Evolutionary conservation across 2,888 invertebrate genomes (phyloP).

Genomic region (Idaea straminata): DNA sequence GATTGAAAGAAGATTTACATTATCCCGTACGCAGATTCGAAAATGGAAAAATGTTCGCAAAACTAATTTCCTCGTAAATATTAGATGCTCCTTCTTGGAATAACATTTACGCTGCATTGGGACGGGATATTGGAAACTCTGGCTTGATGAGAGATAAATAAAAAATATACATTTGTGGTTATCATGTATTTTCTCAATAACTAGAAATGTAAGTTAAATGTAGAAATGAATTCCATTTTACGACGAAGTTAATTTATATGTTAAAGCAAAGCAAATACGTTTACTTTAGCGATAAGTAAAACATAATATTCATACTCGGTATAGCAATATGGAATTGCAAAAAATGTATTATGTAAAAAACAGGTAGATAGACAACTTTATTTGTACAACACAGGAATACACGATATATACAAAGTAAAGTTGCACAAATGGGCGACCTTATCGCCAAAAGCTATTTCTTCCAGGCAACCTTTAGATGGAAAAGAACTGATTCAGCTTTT

Average conservation of each 20-base stretch:
- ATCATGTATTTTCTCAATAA: not conserved
- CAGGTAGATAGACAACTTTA: no score
- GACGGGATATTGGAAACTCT: slow-evolving; percentile 38
- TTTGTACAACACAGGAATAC: no score
- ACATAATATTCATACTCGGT: no score
- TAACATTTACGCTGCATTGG: slow-evolving; percentile 36
- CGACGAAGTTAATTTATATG: not conserved
- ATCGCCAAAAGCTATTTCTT: no score
- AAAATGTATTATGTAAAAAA: no score
- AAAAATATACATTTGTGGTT: slow-evolving; percentile 2
- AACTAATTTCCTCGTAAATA: slow-evolving; percentile 40
- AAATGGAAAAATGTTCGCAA: slow-evolving; percentile 24
- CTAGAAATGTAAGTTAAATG: not conserved
- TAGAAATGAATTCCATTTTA: not conserved
- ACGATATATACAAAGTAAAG: no score
- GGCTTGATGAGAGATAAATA: slow-evolving; percentile 25
- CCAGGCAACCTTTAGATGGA: no score
- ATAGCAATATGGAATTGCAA: no score
- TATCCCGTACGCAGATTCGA: not conserved
- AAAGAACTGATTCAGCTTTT: no score
- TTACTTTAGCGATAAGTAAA: no score
- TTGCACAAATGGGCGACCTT: no score
- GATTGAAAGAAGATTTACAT: not conserved
- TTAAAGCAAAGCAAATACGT: no score
- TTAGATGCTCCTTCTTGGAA: slow-evolving; percentile 29